Conservation (phyloP, 2,113 vertebrate genomes). For the Cynopterus brachyotis region DNA sequence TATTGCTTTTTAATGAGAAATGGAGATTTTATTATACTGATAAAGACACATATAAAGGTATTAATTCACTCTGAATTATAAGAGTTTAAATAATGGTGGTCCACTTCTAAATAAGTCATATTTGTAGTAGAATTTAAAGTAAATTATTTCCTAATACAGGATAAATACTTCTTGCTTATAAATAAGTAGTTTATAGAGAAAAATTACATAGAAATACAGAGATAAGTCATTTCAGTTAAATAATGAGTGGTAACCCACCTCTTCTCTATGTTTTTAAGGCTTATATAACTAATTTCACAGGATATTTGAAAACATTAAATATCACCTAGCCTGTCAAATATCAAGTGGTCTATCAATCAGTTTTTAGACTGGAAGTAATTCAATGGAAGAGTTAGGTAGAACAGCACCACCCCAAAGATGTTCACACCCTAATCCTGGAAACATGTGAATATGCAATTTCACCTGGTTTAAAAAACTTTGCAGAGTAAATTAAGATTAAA, state of each 20-base stretch:
- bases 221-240: neutral
- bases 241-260: neutral
- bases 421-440: neutral
- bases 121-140: neutral
- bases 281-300: neutral
- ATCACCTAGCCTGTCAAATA: neutral
- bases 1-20: neutral
- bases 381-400: neutral
- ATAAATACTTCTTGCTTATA: neutral
- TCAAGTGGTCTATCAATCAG: neutral
- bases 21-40: neutral
- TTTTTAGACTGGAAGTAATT: neutral
- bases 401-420: neutral
- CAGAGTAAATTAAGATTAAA: neutral
- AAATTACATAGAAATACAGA: neutral
- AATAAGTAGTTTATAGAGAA: neutral
- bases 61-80: neutral
- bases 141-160: neutral
- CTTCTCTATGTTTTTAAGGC: neutral
- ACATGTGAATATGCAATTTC: neutral
- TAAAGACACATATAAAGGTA: neutral
- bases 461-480: neutral
- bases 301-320: neutral
- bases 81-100: conserved; percentile 15
- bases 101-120: neutral